Evolutionary conservation across 2,888 invertebrate species (phyloP), one percentile per base, ranked within the genome.

Genomic region (Sminthurinus aureus): DNA sequence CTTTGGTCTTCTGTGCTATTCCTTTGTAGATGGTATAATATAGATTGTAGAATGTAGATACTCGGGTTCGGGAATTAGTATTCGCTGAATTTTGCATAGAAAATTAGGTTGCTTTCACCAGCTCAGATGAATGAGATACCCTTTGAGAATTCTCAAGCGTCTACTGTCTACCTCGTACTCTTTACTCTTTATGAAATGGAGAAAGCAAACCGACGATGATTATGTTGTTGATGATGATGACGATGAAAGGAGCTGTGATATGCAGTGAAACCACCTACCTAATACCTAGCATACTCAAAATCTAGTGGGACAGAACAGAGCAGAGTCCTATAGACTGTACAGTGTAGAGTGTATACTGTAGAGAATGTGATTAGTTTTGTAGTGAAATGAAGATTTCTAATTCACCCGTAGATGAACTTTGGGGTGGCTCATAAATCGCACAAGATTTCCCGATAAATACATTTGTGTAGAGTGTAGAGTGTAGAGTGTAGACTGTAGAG

Each of bases 321-420:
- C 3, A 69, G 69, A 69, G 20, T 8, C n/a, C n/a, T n/a, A n/a
- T n/a, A 38, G 38, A 38, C 38, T 4, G 38, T 6, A 38, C 6
- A 69, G 24, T 38, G 6, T 15, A 69, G 69, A 69, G 20, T 8
- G 6, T 4, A 22, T 69, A 20, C 26, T 24, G 26, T 52, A 58
- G 58, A 52, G 18, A 24, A 52, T 20, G 77, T 18, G 64, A 24
- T 69, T 77, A 15, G 15, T 71, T 79, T 77, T 69, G 51, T 24
- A 81, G n/a, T 52, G 51, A 81, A 81, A 81, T 81, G 81, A 81
- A 81, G 81, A 81, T 71, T 81, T 81, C 81, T 81, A 73, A 71
- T 81, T 81, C 58, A 74, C 22, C 52, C 52, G n/a, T 22, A 81
- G 73, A 73, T 81, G 73, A 73, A 81, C 81, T 81, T 81, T 71